These are phyloP conservation scores for Pitta sordida DNA, from an alignment of 2,113 vertebrate genomes.

Conservation along the genomic window DNA sequence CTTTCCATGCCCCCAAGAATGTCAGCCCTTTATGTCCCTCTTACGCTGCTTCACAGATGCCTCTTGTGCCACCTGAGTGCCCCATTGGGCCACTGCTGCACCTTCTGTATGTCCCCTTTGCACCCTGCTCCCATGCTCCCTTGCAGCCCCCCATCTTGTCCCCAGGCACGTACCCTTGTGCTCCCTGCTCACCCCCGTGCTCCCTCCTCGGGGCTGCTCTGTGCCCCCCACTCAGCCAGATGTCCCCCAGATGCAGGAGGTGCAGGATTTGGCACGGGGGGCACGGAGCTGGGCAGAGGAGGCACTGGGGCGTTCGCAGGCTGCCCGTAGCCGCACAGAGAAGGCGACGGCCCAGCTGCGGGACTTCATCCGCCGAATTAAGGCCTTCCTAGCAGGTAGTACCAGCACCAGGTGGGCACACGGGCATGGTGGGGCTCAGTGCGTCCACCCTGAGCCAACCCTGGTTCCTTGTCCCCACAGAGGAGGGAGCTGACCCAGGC, in stretches of 20 bases:
- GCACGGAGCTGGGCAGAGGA: slow-evolving; percentile 72
- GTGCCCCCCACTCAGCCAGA: not conserved
- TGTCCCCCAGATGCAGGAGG: slow-evolving; percentile 72
- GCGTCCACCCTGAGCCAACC: rapidly evolving
- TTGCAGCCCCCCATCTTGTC: not conserved
- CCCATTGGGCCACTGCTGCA: not conserved
- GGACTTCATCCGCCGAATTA: slow-evolving; percentile 81
- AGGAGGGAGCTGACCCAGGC: slow-evolving; percentile 84
- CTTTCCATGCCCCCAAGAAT: not conserved
- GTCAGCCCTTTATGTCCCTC: not conserved
- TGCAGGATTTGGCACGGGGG: slow-evolving; percentile 73
- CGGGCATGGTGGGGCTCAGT: rapidly evolving
- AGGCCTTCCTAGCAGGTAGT: slow-evolving; percentile 82
- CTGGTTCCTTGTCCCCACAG: slow-evolving; percentile 22
- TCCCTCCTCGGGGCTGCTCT: rapidly evolving
- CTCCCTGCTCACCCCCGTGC: not conserved
- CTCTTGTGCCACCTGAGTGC: not conserved
- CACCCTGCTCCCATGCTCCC: not conserved
- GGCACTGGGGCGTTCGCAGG: slow-evolving; percentile 71
- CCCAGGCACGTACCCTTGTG: rapidly evolving
- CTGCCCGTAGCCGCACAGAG: slow-evolving; percentile 70
- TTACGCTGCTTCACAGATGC: not conserved
- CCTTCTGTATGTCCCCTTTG: not conserved
- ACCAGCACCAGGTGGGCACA: not conserved
- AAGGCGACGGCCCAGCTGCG: slow-evolving; percentile 76